These are phyloP conservation scores for Tretioscincus oriximinensis DNA, from an alignment of 2,113 vertebrate genomes.

Conservation along the genomic window DNA sequence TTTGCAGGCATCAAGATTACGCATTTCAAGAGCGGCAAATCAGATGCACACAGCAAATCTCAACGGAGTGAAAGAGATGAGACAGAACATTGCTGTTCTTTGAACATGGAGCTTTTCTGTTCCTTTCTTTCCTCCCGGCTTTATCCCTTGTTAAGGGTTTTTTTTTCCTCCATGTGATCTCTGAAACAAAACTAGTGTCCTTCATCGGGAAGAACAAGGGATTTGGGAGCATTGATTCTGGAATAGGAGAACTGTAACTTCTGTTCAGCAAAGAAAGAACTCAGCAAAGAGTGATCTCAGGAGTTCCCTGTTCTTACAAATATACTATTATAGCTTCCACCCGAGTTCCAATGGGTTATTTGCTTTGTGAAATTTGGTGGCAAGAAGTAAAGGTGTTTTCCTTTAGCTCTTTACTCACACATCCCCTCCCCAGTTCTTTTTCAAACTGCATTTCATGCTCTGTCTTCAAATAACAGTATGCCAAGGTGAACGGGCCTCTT, in stretches of 20 bases:
- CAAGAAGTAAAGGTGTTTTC: background rate
- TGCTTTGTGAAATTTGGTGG: background rate
- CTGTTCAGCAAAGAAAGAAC: background rate
- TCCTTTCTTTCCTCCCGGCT: rapidly evolving
- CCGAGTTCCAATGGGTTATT: background rate
- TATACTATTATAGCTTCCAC: background rate
- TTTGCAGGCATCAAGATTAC: slow-evolving; percentile 42
- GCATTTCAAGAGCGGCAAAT: slow-evolving; percentile 46
- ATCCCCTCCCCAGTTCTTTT: background rate
- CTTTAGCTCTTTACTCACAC: too few species aligned
- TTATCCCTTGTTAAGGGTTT: slow-evolving; percentile 1
- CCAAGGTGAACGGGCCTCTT: background rate
- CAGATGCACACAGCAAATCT: slow-evolving; percentile 1
- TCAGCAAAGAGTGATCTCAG: background rate
- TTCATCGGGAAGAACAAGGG: slow-evolving; percentile 2
- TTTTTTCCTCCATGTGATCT: background rate
- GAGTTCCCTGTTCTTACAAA: background rate
- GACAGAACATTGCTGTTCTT: background rate
- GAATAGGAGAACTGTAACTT: background rate
- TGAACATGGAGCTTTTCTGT: slow-evolving; percentile 7
- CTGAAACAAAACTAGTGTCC: slow-evolving; percentile 4
- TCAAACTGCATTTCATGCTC: background rate
- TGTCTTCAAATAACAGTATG: background rate
- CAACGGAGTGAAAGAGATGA: slow-evolving; percentile 12
- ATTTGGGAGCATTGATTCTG: background rate